Conservation (phyloP, 2,797 vertebrate genomes). For the Cirrhinus mrigala region DNA sequence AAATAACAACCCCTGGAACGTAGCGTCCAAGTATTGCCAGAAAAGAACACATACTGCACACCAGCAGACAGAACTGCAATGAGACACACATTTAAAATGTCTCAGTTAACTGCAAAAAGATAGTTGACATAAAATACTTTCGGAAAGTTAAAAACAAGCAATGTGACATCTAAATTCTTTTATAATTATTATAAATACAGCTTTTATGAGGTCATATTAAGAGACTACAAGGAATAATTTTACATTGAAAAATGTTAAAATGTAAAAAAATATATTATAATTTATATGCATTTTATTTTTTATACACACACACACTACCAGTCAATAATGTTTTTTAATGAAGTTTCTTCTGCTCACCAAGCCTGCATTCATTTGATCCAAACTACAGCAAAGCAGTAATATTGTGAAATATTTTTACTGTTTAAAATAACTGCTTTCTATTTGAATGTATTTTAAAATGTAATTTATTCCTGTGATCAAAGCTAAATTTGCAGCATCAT, state of each 20-base stretch:
- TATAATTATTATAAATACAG: not conserved
- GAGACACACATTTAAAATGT: constrained; percentile 39
- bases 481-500: too few species aligned
- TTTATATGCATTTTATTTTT: not conserved
- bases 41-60: constrained; percentile 97
- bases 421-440: too few species aligned
- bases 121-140: not conserved
- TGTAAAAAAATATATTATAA: too few species aligned
- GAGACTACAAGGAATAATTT: not conserved
- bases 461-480: too few species aligned
- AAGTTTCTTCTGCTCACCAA: too few species aligned
- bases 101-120: not conserved
- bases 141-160: not conserved
- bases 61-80: constrained; percentile 93
- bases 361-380: too few species aligned
- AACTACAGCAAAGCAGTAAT: too few species aligned
- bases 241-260: not conserved
- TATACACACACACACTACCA: too few species aligned
- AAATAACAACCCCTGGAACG: constrained; percentile 95
- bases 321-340: too few species aligned
- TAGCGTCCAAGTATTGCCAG: constrained; percentile 94
- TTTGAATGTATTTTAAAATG: too few species aligned
- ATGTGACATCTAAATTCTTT: not conserved
- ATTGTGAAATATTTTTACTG: too few species aligned
- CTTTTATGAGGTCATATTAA: not conserved